Evolutionary conservation across 2,113 vertebrate species (phyloP).

Genomic region (Epinephelus fuscoguttatus): DNA sequence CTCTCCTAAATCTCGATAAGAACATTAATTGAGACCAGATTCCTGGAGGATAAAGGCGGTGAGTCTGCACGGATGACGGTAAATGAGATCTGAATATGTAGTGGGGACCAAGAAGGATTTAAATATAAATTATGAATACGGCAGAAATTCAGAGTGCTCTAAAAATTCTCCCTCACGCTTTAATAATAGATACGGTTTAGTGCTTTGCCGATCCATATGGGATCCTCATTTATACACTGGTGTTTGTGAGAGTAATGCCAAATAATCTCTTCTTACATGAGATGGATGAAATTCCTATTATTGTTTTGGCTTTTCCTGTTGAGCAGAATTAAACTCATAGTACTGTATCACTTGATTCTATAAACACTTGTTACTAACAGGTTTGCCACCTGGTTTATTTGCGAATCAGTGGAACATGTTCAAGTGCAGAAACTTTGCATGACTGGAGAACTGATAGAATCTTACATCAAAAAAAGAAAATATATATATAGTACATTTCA

Average conservation of each 20-base stretch:
- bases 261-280: conserved; percentile 70
- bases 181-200: conserved; percentile 95
- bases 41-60: conserved; percentile 80
- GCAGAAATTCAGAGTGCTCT: conserved; percentile 86
- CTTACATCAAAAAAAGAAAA: neutral
- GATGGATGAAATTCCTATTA: neutral
- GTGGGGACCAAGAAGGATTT: conserved; percentile 81
- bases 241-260: conserved; percentile 86
- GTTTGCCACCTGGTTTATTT: neutral
- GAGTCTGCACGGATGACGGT: conserved; percentile 69
- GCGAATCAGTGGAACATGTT: neutral
- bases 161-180: conserved; percentile 90
- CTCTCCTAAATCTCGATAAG: conserved; percentile 77
- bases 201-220: conserved; percentile 86
- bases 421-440: neutral
- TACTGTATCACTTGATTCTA: neutral
- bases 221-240: conserved; percentile 78
- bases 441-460: neutral
- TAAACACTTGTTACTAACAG: neutral
- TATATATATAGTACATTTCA: neutral
- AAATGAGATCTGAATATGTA: conserved; percentile 88
- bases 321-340: neutral
- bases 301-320: conserved; percentile 8
- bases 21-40: conserved; percentile 81
- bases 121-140: conserved; percentile 93